Evolutionary conservation across 2,113 vertebrate species (phyloP), one percentile per base, ranked within the genome.

Genomic region (Atrichornis clamosus): DNA sequence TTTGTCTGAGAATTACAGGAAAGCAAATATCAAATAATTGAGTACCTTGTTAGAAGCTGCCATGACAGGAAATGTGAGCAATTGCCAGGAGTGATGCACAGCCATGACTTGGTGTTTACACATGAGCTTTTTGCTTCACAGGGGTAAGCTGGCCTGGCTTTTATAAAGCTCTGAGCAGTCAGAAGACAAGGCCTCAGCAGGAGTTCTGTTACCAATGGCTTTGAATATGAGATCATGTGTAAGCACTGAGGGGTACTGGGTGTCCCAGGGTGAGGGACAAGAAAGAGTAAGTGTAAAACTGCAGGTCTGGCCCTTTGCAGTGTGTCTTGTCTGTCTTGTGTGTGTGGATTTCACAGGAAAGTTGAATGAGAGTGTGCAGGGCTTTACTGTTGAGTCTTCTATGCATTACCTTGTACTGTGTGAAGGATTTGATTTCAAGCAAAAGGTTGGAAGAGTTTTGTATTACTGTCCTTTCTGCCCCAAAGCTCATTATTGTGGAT

Each of bases 251-350:
- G 17, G 21, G 4, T 83, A 41, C 13, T 62, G 62, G 4, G 4
- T 56, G 24, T 50, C 23, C 42, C 9, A 64, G 26, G 26, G n/a
- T 18, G 75, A 68, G 16, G 2, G 11, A 6, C 14, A 70, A 81
- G 15, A 13, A 76, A 35, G 35, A 84, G 4, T 28, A 37, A 73
- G 50, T 53, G 24, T 35, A 55, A 46, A 75, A 46, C 13, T 73
- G 35, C 35, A 85, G 33, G 44, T 50, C 8, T 65, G 50, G 23
- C 28, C 22, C 23, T 18, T 28, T 79, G 22, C 28, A 24, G 13
- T 59, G 7, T 37, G 2, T 6, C 13, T 37, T 37, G 2, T 6
- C 13, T 37, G 10, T 28, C 3, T 4, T 15, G 2, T 50, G 6
- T 41, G 1, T 18, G 6, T 19, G n/a, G 15, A 22, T 65, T 95